A percentile compares a stretch with the other conserved stretches of the same genome.
phyloP scores from a whole-genome alignment of 2,888 invertebrate species.

The Callyntrura sp. region DNA sequence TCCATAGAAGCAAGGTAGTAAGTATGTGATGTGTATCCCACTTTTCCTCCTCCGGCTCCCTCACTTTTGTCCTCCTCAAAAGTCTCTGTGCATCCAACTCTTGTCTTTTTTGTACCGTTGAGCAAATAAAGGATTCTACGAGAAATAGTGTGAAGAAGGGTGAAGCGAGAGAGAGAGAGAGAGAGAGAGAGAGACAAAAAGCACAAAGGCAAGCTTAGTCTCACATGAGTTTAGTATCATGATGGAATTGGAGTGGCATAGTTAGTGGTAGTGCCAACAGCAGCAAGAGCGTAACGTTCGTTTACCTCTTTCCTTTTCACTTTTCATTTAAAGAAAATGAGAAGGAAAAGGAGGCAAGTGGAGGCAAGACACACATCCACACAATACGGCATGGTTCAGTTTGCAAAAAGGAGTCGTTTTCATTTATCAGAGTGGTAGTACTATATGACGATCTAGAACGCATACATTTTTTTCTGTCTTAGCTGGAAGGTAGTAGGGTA shows the following conservation, averaged over 20 bases:
- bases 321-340: constrained; percentile 20
- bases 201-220: not conserved
- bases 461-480: no score
- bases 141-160: not conserved
- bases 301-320: constrained; percentile 12
- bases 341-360: constrained; percentile 2
- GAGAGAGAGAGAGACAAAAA: no score
- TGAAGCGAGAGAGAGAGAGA: no score
- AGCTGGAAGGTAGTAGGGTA: not conserved
- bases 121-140: constrained; percentile 8
- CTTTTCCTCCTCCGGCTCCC: not conserved
- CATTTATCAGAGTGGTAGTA: not conserved
- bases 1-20: no score
- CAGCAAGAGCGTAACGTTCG: constrained; percentile 11
- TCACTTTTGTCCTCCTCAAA: no score
- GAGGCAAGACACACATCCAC: not conserved
- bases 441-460: no score
- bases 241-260: constrained; percentile 27
- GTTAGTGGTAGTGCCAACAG: constrained; percentile 30
- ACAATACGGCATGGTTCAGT: not conserved
- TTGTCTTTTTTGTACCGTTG: constrained; percentile 6
- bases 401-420: constrained; percentile 3
- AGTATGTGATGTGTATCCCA: no score
- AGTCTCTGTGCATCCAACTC: not conserved
- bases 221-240: not conserved